These are phyloP conservation scores for Cinclus mexicanus DNA, from an alignment of 2,113 vertebrate genomes.

Conservation along the genomic window DNA sequence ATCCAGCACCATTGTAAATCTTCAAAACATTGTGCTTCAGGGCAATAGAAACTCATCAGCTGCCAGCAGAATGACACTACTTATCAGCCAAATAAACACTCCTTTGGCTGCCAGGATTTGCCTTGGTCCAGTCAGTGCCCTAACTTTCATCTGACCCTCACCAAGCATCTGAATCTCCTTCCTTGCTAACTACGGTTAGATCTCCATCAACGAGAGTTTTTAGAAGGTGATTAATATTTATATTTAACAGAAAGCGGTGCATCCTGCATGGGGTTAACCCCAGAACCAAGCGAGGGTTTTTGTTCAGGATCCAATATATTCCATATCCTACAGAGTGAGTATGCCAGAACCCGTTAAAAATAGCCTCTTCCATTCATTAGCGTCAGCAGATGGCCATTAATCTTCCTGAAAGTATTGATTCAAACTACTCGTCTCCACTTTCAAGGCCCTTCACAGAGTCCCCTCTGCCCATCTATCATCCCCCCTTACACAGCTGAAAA, in stretches of 20 bases:
- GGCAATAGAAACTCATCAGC: neutral
- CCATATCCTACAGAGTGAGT: neutral
- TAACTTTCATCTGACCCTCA: slow-evolving; percentile 1
- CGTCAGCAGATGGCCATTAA: slow-evolving; percentile 66
- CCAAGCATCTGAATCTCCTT: neutral
- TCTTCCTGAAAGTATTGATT: slow-evolving; percentile 69
- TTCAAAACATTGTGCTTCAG: neutral
- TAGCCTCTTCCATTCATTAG: slow-evolving; percentile 65
- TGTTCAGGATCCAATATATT: slow-evolving; percentile 14
- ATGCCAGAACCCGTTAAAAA: slow-evolving; percentile 59
- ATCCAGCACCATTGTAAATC: neutral
- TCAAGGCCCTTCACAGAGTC: slow-evolving; percentile 46
- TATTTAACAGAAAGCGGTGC: neutral
- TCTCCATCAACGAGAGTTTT: neutral
- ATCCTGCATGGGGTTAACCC: neutral
- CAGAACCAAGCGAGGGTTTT: neutral
- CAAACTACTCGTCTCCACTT: slow-evolving; percentile 50
- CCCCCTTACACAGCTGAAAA: slow-evolving; percentile 21
- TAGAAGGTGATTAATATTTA: slow-evolving; percentile 20
- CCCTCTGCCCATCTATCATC: slow-evolving; percentile 61
- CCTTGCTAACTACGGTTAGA: neutral
- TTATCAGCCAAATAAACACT: neutral
- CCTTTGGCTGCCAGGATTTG: neutral
- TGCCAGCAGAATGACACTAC: neutral
- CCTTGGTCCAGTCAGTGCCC: neutral